These are phyloP conservation scores for Strigamia crassipes DNA, from an alignment of 2,888 invertebrate species.

Conservation along the genomic window DNA sequence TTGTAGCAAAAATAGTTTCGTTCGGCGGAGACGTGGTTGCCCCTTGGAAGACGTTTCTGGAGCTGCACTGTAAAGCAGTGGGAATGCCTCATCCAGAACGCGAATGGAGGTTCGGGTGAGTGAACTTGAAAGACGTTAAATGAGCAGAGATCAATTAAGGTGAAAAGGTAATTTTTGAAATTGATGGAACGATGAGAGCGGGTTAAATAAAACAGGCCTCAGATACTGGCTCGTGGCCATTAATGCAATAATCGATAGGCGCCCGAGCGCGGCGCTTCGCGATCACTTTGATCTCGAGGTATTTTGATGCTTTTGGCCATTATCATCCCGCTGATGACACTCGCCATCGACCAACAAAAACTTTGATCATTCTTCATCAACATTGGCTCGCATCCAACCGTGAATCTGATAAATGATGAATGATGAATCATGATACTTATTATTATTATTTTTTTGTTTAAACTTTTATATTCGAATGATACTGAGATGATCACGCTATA, in stretches of 20 bases:
- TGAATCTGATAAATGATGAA: constrained; percentile 7
- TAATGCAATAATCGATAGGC: not conserved
- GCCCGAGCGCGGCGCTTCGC: not conserved
- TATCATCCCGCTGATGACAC: constrained; percentile 23
- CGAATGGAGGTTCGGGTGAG: constrained; percentile 66
- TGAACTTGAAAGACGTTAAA: not conserved
- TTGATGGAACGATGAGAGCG: not conserved
- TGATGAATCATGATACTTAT: not conserved
- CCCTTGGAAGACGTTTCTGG: constrained; percentile 77
- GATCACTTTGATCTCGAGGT: constrained; percentile 19
- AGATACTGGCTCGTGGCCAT: not conserved
- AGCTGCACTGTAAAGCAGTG: constrained; percentile 87
- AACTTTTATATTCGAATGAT: not conserved
- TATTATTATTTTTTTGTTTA: not conserved
- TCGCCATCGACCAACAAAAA: constrained; percentile 14
- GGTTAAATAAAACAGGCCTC: constrained; percentile 7
- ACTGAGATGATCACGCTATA: not conserved
- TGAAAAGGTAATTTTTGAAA: not conserved
- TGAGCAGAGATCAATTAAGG: no score
- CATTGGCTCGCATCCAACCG: not conserved
- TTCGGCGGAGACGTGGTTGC: constrained; percentile 84
- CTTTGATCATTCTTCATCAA: not conserved
- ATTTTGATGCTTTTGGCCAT: constrained; percentile 17
- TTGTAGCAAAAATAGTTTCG: constrained; percentile 91
- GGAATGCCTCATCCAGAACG: constrained; percentile 89